Evolutionary conservation across 2,113 vertebrate genomes (phyloP).

Genomic region (Phrynosoma platyrhinos): DNA sequence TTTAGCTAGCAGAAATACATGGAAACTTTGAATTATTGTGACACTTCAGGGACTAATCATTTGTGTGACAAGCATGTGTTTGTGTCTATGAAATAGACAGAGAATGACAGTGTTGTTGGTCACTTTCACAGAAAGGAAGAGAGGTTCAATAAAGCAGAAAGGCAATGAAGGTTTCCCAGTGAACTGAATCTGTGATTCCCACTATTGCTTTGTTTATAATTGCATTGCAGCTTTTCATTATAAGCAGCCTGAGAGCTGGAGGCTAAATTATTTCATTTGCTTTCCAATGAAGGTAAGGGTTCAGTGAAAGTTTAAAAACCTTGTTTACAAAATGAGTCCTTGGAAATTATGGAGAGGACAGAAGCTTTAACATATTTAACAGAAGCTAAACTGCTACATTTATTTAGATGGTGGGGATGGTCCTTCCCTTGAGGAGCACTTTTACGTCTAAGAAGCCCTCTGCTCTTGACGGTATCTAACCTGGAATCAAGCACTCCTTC

Average conservation of each 20-base stretch:
- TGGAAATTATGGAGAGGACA: conserved; percentile 33
- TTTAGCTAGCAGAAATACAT: background rate
- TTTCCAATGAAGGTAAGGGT: background rate
- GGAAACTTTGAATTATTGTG: background rate
- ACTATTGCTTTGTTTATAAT: conserved; percentile 46
- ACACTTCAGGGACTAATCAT: background rate
- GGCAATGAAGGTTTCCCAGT: conserved; percentile 8
- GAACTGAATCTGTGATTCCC: conserved; percentile 34
- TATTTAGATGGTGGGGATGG: background rate
- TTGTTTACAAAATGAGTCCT: conserved; percentile 32
- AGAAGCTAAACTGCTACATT: conserved; percentile 16
- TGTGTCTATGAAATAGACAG: background rate
- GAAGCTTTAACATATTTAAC: conserved; percentile 9
- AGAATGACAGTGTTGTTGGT: background rate
- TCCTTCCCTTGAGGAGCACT: no score
- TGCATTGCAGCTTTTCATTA: conserved; percentile 26
- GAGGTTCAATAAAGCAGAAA: conserved; percentile 25
- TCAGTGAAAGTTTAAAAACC: conserved; percentile 46
- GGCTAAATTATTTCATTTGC: conserved; percentile 25
- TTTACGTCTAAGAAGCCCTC: no score
- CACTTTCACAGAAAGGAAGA: conserved; percentile 9
- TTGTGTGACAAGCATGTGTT: background rate
- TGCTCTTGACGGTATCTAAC: no score
- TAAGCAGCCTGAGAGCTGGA: conserved; percentile 15
- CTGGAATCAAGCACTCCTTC: no score